These are phyloP conservation scores for Drosophila triauraria DNA, from an alignment of 1,140 invertebrate genomes.

Conservation along the genomic window DNA sequence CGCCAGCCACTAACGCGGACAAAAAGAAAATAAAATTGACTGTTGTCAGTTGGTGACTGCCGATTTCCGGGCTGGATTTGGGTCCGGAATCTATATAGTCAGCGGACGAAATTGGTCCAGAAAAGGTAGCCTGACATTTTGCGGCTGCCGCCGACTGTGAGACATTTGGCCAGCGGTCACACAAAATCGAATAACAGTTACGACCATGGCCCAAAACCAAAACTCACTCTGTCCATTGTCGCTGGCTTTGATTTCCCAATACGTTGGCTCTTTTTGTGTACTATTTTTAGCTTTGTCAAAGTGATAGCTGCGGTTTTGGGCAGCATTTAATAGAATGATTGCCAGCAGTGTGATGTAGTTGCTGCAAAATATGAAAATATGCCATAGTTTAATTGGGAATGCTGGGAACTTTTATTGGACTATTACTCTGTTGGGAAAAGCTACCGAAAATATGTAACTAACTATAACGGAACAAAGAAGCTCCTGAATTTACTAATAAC, in stretches of 20 bases:
- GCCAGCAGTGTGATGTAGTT: constrained; percentile 3
- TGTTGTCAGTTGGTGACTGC: constrained; percentile 17
- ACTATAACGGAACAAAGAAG: too few relatives aligned
- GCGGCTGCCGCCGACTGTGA: constrained; percentile 64
- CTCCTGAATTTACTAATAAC: too few relatives aligned
- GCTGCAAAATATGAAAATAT: neutral
- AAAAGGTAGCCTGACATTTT: constrained; percentile 75
- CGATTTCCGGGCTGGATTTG: constrained; percentile 4
- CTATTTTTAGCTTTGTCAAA: neutral
- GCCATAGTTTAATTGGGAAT: neutral
- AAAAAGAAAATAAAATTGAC: constrained; percentile 78
- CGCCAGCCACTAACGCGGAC: constrained; percentile 50
- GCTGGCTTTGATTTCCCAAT: constrained; percentile 68
- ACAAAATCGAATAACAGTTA: constrained; percentile 44
- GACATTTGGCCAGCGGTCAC: constrained; percentile 54
- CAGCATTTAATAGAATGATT: constrained; percentile 32
- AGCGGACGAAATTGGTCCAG: constrained; percentile 25
- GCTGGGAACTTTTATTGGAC: neutral
- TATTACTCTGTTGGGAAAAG: too few relatives aligned
- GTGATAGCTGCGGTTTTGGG: constrained; percentile 17
- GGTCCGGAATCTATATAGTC: constrained; percentile 8
- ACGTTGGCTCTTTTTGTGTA: constrained; percentile 9
- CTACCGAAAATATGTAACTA: too few relatives aligned
- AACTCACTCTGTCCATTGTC: constrained; percentile 38
- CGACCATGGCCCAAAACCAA: constrained; percentile 51